Conservation (phyloP, 2,888 invertebrate genomes). For the Cactoblastis cactorum region DNA sequence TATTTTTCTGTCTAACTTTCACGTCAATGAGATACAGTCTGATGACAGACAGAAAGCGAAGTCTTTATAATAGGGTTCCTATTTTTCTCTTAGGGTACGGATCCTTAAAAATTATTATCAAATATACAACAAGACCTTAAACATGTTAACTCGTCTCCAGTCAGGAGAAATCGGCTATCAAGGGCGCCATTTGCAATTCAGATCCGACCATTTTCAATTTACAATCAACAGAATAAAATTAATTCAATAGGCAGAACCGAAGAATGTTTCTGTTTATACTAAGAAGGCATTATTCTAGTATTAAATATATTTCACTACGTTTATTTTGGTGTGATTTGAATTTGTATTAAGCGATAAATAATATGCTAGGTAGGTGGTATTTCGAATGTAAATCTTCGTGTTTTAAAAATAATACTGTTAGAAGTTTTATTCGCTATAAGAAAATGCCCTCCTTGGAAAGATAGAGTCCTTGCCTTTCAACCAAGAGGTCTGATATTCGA, state of each 20-base stretch:
- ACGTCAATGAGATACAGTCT: too few relatives aligned
- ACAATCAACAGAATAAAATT: constrained; percentile 72
- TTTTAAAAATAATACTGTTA: too few relatives aligned
- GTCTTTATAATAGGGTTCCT: too few relatives aligned
- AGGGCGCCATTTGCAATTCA: constrained; percentile 57
- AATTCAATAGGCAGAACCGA: constrained; percentile 57
- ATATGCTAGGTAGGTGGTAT: background rate
- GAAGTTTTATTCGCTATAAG: too few relatives aligned
- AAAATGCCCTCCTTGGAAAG: too few relatives aligned
- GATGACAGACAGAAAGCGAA: too few relatives aligned
- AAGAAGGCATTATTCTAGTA: constrained; percentile 34
- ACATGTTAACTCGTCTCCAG: constrained; percentile 32
- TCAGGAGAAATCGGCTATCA: constrained; percentile 27
- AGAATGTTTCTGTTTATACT: constrained; percentile 52
- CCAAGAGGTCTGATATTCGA: too few relatives aligned
- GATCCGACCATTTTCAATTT: constrained; percentile 64
- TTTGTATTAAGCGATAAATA: background rate
- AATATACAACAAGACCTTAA: background rate
- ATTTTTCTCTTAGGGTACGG: background rate
- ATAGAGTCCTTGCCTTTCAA: too few relatives aligned
- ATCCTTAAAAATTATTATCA: too few relatives aligned
- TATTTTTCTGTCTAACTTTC: too few relatives aligned
- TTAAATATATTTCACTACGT: constrained; percentile 46
- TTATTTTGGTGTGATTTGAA: constrained; percentile 22
- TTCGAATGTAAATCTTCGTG: background rate